These are phyloP conservation scores for Hydrozoanthus tunicans DNA, from an alignment of 64 coral and sea anemone species.

Conservation along the genomic window DNA sequence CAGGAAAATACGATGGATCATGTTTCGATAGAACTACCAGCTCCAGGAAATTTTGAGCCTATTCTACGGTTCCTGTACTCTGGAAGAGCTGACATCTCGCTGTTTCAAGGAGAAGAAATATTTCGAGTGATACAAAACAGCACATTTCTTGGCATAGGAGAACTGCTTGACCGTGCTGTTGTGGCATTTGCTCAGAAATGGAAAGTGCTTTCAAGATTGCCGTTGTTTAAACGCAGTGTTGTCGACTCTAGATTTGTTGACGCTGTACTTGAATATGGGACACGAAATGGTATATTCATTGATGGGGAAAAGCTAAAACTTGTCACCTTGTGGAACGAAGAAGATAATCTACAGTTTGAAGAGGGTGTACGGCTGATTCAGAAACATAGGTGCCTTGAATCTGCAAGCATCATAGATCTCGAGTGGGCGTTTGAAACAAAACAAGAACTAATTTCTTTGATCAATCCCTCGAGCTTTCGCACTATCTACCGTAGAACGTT, in stretches of 20 bases:
- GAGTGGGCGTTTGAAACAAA: slow-evolving; percentile 92
- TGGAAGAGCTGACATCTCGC: slow-evolving; percentile 60
- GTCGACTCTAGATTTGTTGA: slow-evolving; percentile 83
- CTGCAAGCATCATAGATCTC: slow-evolving; percentile 64
- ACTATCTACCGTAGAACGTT: slow-evolving; percentile 70
- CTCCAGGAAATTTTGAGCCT: slow-evolving; percentile 76
- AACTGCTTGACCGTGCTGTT: slow-evolving; percentile 65
- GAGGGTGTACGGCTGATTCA: slow-evolving; percentile 68
- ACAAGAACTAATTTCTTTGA: slow-evolving; percentile 49
- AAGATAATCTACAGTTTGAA: slow-evolving; percentile 56
- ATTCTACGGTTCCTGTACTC: slow-evolving; percentile 88
- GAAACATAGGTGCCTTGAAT: slow-evolving; percentile 84
- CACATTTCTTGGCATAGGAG: slow-evolving; percentile 82
- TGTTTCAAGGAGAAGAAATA: slow-evolving; percentile 81
- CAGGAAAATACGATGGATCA: slow-evolving; percentile 83
- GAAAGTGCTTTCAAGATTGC: slow-evolving; percentile 74
- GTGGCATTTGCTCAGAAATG: slow-evolving; percentile 81
- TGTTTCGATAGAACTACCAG: slow-evolving; percentile 82
- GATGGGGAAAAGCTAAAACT: slow-evolving; percentile 87
- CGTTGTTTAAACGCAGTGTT: slow-evolving; percentile 80
- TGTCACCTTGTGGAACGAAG: slow-evolving; percentile 88
- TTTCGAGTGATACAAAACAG: slow-evolving; percentile 89
- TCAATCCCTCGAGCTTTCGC: slow-evolving; percentile 76
- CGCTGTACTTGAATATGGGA: slow-evolving; percentile 74
- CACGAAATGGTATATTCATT: slow-evolving; percentile 78